Evolutionary conservation across 2,888 invertebrate genomes (phyloP), one percentile per base, ranked within the genome.

Genomic region (Lathronympha strigana): DNA sequence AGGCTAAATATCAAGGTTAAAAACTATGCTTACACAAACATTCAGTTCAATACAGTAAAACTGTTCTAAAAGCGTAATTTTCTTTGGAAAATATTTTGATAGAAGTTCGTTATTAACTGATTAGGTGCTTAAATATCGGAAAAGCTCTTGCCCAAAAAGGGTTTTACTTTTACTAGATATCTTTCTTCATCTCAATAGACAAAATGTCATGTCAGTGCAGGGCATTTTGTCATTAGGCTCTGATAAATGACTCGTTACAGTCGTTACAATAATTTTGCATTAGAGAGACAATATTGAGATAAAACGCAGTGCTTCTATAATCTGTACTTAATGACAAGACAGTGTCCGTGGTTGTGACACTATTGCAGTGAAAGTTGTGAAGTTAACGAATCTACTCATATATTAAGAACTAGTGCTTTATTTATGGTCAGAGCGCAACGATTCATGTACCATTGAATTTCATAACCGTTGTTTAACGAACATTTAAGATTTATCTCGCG

Each of bases 401-500:
- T 11, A 45, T 23, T 28, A 36, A 60, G 36, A 36, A 21, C 28
- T 45, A 58, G 63, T 33, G 38, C 23, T 50, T 2, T 51, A 58
- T 45, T 47, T 47, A 25, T 33, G 45, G 21, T 13, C 25, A 15
- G 36, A 5, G 31, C 23, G 43, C 28, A 38, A 25, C 28, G 19
- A 36, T 49, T 19, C 8, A 36, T 1, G n/a, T 40, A 55, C 28
- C 38, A 50, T 57, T 63, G 17, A 49, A 70, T 78, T 78, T 76
- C 77, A 73, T 69, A 77, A 78, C 71, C 50, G 40, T 43, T 54
- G 43, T 60, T 57, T 28, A 57, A 57, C 31, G 64, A 28, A 57
- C 57, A 64, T 67, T 50, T 36, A 66, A 72, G 69, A 73, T 76
- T 75, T 76, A 73, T 72, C 67, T 68, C 70, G 63, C 54, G 51